phyloP scores from a whole-genome alignment of 2,888 invertebrate genomes.

The Amblyjoppa fuscipennis region DNA sequence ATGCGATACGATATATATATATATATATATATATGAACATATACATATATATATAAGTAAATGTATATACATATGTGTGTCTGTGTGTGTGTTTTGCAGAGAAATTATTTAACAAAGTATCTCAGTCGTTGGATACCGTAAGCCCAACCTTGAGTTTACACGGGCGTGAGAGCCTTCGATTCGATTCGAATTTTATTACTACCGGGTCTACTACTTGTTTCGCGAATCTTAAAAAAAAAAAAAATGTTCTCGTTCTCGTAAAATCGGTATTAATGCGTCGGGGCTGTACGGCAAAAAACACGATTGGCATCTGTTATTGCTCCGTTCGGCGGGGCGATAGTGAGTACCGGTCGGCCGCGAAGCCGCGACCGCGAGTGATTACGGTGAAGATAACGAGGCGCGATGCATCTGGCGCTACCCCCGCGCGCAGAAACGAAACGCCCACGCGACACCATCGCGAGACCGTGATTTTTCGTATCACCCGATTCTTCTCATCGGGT shows the following conservation, averaged over 20 bases:
- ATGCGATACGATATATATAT: constrained; percentile 12
- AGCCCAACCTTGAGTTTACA: neutral
- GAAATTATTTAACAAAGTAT: constrained; percentile 44
- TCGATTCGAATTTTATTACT: constrained; percentile 35
- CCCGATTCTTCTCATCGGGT: neutral
- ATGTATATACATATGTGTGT: neutral
- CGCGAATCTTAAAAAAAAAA: neutral
- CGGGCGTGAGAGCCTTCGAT: constrained; percentile 32
- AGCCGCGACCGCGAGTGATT: constrained; percentile 35
- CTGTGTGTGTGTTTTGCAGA: neutral
- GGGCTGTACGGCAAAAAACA: constrained; percentile 71
- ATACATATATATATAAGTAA: neutral
- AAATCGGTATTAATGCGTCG: constrained; percentile 72
- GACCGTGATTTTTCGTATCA: neutral
- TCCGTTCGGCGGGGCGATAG: constrained; percentile 20
- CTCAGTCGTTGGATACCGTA: neutral
- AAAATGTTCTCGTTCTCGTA: constrained; percentile 46
- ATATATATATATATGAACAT: neutral
- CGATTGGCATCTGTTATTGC: constrained; percentile 65
- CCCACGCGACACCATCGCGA: constrained; percentile 16
- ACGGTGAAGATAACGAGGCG: constrained; percentile 76
- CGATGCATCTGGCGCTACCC: constrained; percentile 79
- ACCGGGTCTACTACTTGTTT: neutral
- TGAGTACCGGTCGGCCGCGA: constrained; percentile 28
- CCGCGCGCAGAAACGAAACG: constrained; percentile 65